phyloP scores from a whole-genome alignment of 2,797 vertebrate genomes.

The Poecilia picta region DNA sequence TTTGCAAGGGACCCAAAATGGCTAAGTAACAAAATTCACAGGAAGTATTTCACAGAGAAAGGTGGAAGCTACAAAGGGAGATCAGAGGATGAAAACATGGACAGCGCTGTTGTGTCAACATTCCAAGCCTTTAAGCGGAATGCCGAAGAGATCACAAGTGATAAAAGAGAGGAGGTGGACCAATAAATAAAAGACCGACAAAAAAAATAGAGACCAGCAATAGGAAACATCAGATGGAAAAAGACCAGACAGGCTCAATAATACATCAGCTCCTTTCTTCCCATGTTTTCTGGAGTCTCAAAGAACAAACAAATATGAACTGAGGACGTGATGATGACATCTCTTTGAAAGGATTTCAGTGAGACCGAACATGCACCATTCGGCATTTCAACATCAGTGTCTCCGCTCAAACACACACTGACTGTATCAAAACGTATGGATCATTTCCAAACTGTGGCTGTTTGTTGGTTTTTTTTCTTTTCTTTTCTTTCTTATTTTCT shows the following conservation, averaged over 20 bases:
- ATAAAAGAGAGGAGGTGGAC: not conserved
- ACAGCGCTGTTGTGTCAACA: slow-evolving; percentile 59
- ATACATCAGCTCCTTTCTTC: slow-evolving; percentile 63
- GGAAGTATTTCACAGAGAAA: slow-evolving; percentile 23
- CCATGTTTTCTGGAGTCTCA: slow-evolving; percentile 20
- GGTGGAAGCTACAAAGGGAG: slow-evolving; percentile 51
- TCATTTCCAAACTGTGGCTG: not conserved
- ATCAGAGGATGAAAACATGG: slow-evolving; percentile 69
- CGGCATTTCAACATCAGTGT: slow-evolving; percentile 21
- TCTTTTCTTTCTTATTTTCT: not conserved
- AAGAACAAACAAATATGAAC: slow-evolving; percentile 27
- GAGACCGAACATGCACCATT: slow-evolving; percentile 3
- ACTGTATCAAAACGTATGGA: not conserved
- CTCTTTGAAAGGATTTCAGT: slow-evolving; percentile 36
- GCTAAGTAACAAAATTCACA: not conserved
- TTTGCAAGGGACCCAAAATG: not conserved
- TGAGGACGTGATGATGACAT: slow-evolving; percentile 5
- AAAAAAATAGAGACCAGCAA: not conserved
- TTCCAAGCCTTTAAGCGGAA: slow-evolving; percentile 69
- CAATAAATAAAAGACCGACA: not conserved
- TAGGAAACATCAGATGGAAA: slow-evolving; percentile 9
- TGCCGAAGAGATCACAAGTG: not conserved
- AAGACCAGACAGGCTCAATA: slow-evolving; percentile 69
- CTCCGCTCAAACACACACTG: not conserved
- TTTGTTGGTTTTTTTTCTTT: not conserved